Conservation (phyloP, 2,888 invertebrate species). For the Pandemis cinnamomeana region DNA sequence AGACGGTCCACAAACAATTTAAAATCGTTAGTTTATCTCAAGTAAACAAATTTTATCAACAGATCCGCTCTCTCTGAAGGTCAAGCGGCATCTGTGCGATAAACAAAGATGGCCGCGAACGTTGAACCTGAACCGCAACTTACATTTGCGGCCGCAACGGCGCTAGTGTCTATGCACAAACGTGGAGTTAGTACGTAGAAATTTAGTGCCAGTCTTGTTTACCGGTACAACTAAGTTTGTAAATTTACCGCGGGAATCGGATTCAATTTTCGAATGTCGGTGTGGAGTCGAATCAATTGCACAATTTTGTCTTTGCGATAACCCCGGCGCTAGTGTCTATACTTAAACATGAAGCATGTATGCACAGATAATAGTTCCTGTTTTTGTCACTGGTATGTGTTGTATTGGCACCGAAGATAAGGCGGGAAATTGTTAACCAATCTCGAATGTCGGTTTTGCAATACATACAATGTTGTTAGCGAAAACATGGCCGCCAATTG, state of each 20-base stretch:
- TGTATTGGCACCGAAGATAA: background rate
- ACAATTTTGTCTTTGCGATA: no score
- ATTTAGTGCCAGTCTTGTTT: background rate
- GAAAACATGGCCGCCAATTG: no score
- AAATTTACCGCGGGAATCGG: constrained; percentile 20
- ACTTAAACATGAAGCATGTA: background rate
- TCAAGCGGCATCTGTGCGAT: constrained; percentile 25
- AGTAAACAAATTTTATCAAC: constrained; percentile 21
- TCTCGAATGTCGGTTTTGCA: background rate
- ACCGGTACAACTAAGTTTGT: constrained; percentile 8
- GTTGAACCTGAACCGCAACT: constrained; percentile 25
- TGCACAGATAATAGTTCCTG: background rate
- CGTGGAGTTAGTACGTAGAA: background rate
- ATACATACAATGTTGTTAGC: background rate
- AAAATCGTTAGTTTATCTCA: background rate
- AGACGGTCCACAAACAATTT: background rate
- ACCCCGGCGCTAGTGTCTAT: background rate
- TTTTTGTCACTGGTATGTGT: background rate
- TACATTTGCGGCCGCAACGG: background rate
- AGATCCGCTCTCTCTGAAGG: constrained; percentile 34
- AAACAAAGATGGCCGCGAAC: constrained; percentile 38
- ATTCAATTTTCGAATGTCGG: constrained; percentile 29
- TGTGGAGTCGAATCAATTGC: background rate
- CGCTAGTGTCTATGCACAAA: background rate
- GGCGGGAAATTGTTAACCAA: background rate